phyloP scores from a whole-genome alignment of 1,140 invertebrate species.

The Aleiodes sp. region DNA sequence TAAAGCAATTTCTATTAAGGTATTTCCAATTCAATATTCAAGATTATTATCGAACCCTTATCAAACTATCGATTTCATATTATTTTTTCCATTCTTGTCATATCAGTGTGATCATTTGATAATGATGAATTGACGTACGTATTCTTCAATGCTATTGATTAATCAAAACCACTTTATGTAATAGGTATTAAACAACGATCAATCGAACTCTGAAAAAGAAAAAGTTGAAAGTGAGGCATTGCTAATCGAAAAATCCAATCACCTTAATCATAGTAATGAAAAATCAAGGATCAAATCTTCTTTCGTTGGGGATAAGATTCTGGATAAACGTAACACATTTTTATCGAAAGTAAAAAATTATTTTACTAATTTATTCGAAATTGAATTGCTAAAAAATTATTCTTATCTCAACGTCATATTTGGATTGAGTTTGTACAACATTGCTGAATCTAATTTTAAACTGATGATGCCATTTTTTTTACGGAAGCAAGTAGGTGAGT shows the following conservation, averaged over 20 bases:
- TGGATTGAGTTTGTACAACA: conserved; percentile 77
- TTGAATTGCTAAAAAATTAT: conserved; percentile 72
- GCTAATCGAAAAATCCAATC: not conserved
- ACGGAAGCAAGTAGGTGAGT: conserved; percentile 69
- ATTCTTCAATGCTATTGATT: not conserved
- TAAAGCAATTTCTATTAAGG: conserved; percentile 49
- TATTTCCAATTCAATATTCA: conserved; percentile 10
- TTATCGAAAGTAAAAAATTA: no score
- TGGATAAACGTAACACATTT: not conserved
- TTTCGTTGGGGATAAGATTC: not conserved
- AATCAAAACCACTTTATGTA: not conserved
- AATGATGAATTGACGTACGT: not conserved
- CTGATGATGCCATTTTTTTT: conserved; percentile 81
- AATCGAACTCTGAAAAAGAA: not conserved
- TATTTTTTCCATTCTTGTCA: no score
- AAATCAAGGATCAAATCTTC: not conserved
- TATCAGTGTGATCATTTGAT: not conserved
- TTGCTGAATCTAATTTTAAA: conserved; percentile 79
- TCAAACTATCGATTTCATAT: no score
- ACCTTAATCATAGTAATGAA: not conserved
- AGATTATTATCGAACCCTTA: not conserved
- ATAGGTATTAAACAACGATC: not conserved
- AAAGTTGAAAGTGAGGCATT: not conserved
- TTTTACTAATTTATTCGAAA: conserved; percentile 69
- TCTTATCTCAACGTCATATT: conserved; percentile 77